Percentiles rank a stretch among this genome's conserved stretches.
Evolutionary conservation across 1,140 invertebrate genomes (phyloP).

Genomic region (Aphelinus certus): DNA sequence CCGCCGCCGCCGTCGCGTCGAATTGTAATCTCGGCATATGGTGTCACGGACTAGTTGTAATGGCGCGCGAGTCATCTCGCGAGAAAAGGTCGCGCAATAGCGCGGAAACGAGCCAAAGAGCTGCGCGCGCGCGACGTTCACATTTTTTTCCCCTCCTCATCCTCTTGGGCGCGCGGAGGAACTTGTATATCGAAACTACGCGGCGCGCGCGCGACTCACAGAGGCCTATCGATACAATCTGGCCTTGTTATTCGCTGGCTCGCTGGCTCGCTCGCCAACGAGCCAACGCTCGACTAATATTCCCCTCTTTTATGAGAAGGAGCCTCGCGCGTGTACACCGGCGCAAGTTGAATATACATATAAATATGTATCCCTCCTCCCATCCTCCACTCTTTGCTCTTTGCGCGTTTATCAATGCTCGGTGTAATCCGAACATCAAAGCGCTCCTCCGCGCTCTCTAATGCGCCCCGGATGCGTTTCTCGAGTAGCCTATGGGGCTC

Average conservation of each 20-base stretch:
- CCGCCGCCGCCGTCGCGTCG: no score
- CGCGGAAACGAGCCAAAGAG: no score
- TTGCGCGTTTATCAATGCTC: conserved; percentile 49
- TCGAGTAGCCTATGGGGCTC: conserved; percentile 35
- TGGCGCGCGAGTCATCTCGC: conserved; percentile 1
- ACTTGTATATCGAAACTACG: conserved; percentile 23
- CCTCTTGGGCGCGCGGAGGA: conserved; percentile 12
- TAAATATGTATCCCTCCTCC: neutral
- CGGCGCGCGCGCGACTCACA: no score
- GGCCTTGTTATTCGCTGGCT: conserved; percentile 9
- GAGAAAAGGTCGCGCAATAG: conserved; percentile 5
- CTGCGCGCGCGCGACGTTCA: neutral
- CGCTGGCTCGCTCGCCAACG: no score
- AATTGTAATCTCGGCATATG: neutral
- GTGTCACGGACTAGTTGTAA: conserved; percentile 26
- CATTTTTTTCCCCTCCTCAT: conserved; percentile 12
- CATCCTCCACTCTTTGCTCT: conserved; percentile 17
- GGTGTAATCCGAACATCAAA: conserved; percentile 47
- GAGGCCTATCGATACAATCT: conserved; percentile 31
- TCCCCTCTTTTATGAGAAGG: conserved; percentile 15
- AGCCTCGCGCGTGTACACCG: conserved; percentile 4
- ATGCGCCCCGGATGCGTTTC: conserved; percentile 46
- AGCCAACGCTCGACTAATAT: conserved; percentile 23
- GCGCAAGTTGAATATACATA: neutral
- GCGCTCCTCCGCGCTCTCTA: conserved; percentile 37